These are phyloP conservation scores for Ooceraea biroi DNA, from an alignment of 1,140 invertebrate species.

Conservation along the genomic window DNA sequence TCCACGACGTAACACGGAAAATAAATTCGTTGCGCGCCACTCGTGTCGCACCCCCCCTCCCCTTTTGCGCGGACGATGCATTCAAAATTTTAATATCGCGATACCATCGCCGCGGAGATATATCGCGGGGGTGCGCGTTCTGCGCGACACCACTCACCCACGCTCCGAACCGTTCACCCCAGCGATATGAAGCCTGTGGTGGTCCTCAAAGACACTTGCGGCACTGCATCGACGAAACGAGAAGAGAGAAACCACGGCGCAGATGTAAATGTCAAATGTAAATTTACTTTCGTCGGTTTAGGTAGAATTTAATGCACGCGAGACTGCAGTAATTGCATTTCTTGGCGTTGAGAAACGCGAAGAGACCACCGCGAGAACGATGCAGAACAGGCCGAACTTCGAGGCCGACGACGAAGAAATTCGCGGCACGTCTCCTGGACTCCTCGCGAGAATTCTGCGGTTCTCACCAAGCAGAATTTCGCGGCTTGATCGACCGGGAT, in stretches of 20 bases:
- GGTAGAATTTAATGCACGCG: background rate
- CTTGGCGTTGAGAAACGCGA: background rate
- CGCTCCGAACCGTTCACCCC: constrained; percentile 3
- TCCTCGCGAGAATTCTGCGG: constrained; percentile 34
- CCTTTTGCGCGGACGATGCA: constrained; percentile 37
- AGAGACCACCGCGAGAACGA: background rate
- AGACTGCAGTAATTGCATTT: background rate
- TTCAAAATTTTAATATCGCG: constrained; percentile 59
- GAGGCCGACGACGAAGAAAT: background rate
- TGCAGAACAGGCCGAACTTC: background rate
- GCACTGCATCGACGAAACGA: background rate
- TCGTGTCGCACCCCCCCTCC: constrained; percentile 6
- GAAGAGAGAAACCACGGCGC: background rate
- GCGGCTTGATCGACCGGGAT: constrained; percentile 48
- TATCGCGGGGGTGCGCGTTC: constrained; percentile 29
- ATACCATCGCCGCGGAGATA: constrained; percentile 38
- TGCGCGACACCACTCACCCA: constrained; percentile 1
- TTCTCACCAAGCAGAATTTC: constrained; percentile 39
- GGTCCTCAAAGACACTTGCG: constrained; percentile 20
- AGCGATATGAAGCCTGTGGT: constrained; percentile 35
- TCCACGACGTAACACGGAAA: constrained; percentile 17
- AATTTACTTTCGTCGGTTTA: background rate
- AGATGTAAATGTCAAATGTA: background rate
- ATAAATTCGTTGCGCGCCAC: constrained; percentile 54
- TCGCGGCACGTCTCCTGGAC: constrained; percentile 46